Conservation (phyloP, 2,797 vertebrate species). For the Gambelia wislizenii region DNA sequence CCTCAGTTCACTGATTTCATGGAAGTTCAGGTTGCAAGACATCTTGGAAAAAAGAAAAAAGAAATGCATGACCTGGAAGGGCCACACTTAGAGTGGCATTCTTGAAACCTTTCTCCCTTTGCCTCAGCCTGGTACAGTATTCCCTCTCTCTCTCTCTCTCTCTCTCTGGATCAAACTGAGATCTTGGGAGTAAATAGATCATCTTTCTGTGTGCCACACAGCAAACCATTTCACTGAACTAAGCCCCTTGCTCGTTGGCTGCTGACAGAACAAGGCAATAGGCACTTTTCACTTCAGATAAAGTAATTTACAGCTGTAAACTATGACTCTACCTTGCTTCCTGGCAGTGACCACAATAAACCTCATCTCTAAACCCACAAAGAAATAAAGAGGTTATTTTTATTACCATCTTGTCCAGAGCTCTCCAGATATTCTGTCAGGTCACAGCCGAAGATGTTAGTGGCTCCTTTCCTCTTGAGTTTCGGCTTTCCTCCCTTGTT, state of each 20-base stretch:
- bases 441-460: constrained; percentile 95
- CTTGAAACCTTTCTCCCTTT: not conserved
- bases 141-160: not conserved
- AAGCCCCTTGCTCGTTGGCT: constrained; percentile 35
- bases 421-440: constrained; percentile 94
- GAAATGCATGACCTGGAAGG: not conserved
- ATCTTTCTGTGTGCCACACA: not conserved
- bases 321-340: constrained; percentile 14
- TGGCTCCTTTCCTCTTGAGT: constrained; percentile 93
- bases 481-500: constrained; percentile 98
- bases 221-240: constrained; percentile 40
- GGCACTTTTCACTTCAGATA: constrained; percentile 30
- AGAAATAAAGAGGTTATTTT: constrained; percentile 59
- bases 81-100: not conserved
- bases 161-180: not conserved
- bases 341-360: not conserved
- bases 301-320: constrained; percentile 38
- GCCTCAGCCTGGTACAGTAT: not conserved
- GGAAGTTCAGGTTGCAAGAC: not conserved
- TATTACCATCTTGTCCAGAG: constrained; percentile 96
- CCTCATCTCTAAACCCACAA: constrained; percentile 30
- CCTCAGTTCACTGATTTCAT: not conserved
- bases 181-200: not conserved
- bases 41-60: not conserved
- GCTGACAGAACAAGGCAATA: constrained; percentile 51